These are phyloP conservation scores for Acronicta psi DNA, from an alignment of 2,888 invertebrate species.

Conservation along the genomic window DNA sequence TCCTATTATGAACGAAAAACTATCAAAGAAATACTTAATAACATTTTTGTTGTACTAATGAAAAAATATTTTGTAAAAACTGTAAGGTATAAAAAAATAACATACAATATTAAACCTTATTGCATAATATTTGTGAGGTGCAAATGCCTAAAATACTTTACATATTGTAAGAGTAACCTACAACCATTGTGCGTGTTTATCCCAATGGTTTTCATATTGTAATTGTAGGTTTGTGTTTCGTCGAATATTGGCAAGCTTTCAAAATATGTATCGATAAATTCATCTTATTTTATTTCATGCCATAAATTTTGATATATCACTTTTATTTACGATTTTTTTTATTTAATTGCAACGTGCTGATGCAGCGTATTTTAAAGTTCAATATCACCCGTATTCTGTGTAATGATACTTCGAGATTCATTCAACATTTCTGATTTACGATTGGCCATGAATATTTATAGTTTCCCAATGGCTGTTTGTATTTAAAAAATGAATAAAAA, in stretches of 20 bases:
- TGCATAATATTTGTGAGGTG: no score
- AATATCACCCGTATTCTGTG: constrained; percentile 21
- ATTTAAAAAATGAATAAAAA: constrained; percentile 12
- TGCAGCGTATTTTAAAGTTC: constrained; percentile 30
- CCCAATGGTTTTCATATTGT: no score
- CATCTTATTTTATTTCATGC: constrained; percentile 14
- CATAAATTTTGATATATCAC: constrained; percentile 24
- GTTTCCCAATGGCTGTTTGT: constrained; percentile 8
- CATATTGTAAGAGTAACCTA: no score
- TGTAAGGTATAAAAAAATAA: no score
- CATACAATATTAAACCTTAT: no score
- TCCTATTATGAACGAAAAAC: no score
- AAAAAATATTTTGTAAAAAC: no score
- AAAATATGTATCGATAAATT: constrained; percentile 14
- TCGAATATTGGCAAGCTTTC: constrained; percentile 9
- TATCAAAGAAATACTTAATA: no score
- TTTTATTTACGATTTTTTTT: constrained; percentile 25
- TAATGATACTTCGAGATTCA: constrained; percentile 15
- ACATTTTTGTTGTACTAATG: no score
- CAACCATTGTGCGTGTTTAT: no score
- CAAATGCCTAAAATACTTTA: no score
- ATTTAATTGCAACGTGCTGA: constrained; percentile 32
- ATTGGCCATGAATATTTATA: constrained; percentile 30
- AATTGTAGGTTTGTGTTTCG: neutral
- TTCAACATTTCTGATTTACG: constrained; percentile 33